phyloP scores from a whole-genome alignment of 2,113 vertebrate genomes.

The Addax nasomaculatus region DNA sequence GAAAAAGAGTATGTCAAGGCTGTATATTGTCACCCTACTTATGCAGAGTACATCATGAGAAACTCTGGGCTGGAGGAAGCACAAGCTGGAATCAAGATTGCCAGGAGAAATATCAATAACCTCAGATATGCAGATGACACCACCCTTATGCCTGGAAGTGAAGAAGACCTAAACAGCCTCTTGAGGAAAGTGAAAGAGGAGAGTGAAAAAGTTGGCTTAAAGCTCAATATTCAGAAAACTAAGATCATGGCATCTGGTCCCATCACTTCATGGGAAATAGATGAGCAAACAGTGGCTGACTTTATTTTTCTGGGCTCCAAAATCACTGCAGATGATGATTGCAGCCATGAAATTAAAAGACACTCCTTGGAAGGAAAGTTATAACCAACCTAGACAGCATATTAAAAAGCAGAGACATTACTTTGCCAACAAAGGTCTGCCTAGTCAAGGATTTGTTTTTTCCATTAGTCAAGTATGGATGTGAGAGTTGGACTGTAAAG shows the following conservation, averaged over 20 bases:
- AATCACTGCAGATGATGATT: neutral
- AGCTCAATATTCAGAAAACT: neutral
- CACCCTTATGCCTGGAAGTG: neutral
- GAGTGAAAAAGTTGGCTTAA: neutral
- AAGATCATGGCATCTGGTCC: neutral
- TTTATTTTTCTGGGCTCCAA: neutral
- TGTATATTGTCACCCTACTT: neutral
- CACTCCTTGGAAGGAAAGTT: neutral
- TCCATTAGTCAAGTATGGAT: neutral
- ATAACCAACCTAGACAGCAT: neutral
- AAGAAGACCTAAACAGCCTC: neutral
- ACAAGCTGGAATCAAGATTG: neutral
- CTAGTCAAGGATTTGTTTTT: neutral
- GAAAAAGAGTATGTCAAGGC: fast-evolving
- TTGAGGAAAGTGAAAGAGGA: neutral
- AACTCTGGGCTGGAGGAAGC: neutral
- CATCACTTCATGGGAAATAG: neutral
- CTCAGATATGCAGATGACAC: neutral
- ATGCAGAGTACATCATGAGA: neutral
- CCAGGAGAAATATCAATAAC: fast-evolving
- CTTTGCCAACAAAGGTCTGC: neutral
- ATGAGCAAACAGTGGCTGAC: neutral
- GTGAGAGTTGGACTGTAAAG: neutral
- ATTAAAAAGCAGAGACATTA: neutral
- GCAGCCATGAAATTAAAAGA: neutral